Conservation (phyloP, 2,113 vertebrate species). For the Echinops telfairi region DNA sequence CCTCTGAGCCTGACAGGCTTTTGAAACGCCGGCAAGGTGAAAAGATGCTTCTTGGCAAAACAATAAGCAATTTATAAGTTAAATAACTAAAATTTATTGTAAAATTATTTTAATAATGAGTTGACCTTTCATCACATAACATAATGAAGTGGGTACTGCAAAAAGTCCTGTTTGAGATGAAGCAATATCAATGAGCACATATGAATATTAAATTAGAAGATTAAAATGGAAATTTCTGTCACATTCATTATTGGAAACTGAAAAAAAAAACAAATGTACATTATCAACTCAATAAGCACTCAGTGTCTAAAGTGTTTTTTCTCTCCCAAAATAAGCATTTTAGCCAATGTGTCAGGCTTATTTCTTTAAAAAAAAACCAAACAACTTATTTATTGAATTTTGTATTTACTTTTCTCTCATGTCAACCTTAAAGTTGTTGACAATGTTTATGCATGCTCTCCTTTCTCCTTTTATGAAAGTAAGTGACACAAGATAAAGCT, state of each 20-base stretch:
- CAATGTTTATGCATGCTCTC: not conserved
- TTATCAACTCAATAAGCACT: not conserved
- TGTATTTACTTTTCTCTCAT: not conserved
- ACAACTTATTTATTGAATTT: not conserved
- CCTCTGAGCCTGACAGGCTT: not conserved
- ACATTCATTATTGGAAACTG: conserved; percentile 11
- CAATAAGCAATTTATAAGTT: conserved; percentile 36
- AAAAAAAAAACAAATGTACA: not conserved
- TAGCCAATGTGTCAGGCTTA: not conserved
- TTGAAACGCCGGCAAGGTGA: conserved; percentile 26
- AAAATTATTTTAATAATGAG: conserved; percentile 28
- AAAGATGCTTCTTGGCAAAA: conserved; percentile 1
- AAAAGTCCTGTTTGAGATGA: conserved; percentile 50
- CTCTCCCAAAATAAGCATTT: conserved; percentile 38
- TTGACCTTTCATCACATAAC: not conserved
- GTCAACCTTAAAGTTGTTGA: not conserved
- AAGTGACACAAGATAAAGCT: conserved; percentile 29
- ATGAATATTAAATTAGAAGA: conserved; percentile 55
- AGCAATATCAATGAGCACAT: conserved; percentile 39
- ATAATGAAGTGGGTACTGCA: conserved; percentile 42
- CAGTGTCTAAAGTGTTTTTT: not conserved
- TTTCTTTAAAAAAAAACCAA: not conserved
- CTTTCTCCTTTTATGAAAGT: conserved; percentile 34
- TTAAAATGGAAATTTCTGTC: conserved; percentile 51
- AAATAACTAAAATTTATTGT: conserved; percentile 48